A percentile compares a stretch with the other conserved stretches of the same genome.
Evolutionary conservation across 2,113 vertebrate species (phyloP).

Genomic region (Ascaphus truei): DNA sequence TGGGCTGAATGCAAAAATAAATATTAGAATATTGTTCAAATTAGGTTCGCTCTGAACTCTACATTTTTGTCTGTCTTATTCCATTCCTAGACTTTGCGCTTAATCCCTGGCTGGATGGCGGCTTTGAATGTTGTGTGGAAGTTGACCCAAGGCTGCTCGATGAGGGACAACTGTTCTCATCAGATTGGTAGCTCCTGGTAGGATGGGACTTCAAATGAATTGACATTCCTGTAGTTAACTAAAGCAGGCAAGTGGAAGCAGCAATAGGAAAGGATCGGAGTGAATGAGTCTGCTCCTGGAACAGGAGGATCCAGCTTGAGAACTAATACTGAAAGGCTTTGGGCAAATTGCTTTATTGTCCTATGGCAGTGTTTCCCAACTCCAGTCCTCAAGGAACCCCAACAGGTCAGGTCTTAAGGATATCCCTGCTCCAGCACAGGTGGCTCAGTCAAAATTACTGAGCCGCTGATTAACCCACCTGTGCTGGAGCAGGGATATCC

Average conservation of each 20-base stretch:
- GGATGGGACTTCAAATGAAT: background rate
- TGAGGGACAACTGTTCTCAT: slow-evolving; percentile 10
- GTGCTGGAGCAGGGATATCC: too few relatives aligned
- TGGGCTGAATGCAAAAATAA: slow-evolving; percentile 23
- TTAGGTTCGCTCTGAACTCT: background rate
- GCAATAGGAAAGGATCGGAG: background rate
- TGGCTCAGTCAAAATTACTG: too few relatives aligned
- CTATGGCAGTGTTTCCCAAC: too few relatives aligned
- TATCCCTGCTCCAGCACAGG: too few relatives aligned
- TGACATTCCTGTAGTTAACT: background rate
- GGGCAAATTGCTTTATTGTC: too few relatives aligned
- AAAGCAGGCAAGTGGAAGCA: background rate
- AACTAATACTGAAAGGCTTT: too few relatives aligned
- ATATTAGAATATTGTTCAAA: slow-evolving; percentile 14
- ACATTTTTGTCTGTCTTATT: background rate
- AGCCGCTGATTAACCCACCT: too few relatives aligned
- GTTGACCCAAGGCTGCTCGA: background rate
- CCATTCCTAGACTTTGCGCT: slow-evolving; percentile 1
- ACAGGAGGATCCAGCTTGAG: background rate
- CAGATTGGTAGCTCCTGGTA: background rate
- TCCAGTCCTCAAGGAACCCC: too few relatives aligned
- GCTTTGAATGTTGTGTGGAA: background rate
- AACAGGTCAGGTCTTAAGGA: too few relatives aligned
- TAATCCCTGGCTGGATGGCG: background rate
- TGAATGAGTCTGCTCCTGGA: background rate